Evolutionary conservation across 2,888 invertebrate genomes (phyloP), one percentile per base, ranked within the genome.

Genomic region (Chorisops tibialis): DNA sequence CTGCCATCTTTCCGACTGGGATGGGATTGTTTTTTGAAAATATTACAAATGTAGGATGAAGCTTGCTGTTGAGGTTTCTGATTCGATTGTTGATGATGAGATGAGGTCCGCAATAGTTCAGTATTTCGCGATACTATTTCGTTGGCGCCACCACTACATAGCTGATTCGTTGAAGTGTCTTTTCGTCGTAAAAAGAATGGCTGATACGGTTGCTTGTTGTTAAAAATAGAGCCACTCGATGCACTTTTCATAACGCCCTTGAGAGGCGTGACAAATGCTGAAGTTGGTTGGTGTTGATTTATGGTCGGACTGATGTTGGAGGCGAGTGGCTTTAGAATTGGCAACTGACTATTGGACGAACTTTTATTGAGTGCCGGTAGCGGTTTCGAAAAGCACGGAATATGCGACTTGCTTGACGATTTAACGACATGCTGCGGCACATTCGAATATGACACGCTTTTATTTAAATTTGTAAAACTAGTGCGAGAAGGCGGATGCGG

Each of bases 361-460:
- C 79, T 79, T 38, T 78, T 75, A 63, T 70, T 76, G 3, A 79
- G 67, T 12, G 74, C 70, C 0, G 76, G 74, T 63, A 75, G 63
- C 64, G 76, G 74, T 63, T 74, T 75, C 72, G 74, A 75, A 64
- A 75, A 76, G 68, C 74, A 74, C 7, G 79, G 78, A 69, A 78
- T 78, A 65, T 76, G 75, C 0, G 75, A 74, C 64, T 74, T 75
- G 56, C 73, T 75, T 2, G 70, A 63, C 7, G 75, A 73, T 50
- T 75, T 73, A 4, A 70, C 35, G 5, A 74, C 43, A 30, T 30
- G 30, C 16, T 61, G 65, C 12, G 78, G 75, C 51, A 78, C 73
- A 63, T 74, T 78, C 1, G 73, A 74, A 67, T 76, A 69, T 16
- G 78, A 78, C 16, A 74, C 67, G 65, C 79, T 78, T 65, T 78